Percentiles rank a stretch among this genome's conserved stretches.
Conservation (phyloP, 2,113 vertebrate species). For the Hippocampus mohnikei region DNA sequence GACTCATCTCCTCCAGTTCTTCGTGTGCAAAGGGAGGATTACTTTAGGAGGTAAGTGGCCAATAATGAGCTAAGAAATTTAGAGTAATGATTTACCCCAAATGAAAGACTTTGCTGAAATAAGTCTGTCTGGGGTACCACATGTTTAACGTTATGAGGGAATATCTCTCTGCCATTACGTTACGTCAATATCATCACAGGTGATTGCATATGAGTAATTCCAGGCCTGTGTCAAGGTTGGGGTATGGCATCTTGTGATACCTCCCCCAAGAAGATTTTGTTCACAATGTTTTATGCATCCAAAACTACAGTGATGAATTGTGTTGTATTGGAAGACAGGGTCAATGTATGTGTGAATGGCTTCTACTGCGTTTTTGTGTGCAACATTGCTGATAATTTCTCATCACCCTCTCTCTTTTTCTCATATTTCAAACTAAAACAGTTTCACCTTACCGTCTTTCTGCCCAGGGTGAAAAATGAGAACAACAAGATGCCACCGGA, state of each 20-base stretch:
- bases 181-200: neutral
- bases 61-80: neutral
- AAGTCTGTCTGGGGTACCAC: too few relatives aligned
- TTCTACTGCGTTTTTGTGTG: neutral
- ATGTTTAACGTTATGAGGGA: too few relatives aligned
- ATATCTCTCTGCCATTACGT: too few relatives aligned
- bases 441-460: constrained; percentile 9
- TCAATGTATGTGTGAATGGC: neutral
- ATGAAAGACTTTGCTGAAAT: neutral
- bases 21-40: constrained; percentile 56
- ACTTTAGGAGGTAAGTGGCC: constrained; percentile 50
- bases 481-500: constrained; percentile 41
- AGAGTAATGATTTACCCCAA: neutral
- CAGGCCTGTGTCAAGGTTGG: too few relatives aligned
- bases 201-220: neutral
- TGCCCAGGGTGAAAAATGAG: constrained; percentile 53
- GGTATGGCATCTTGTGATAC: neutral
- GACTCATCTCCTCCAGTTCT: constrained; percentile 52
- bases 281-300: neutral
- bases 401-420: neutral
- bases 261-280: too few relatives aligned
- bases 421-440: neutral
- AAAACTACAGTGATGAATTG: neutral
- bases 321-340: too few relatives aligned
- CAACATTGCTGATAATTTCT: neutral